Evolutionary conservation across 1,140 invertebrate genomes (phyloP).

Genomic region (Papilio aristodemus): DNA sequence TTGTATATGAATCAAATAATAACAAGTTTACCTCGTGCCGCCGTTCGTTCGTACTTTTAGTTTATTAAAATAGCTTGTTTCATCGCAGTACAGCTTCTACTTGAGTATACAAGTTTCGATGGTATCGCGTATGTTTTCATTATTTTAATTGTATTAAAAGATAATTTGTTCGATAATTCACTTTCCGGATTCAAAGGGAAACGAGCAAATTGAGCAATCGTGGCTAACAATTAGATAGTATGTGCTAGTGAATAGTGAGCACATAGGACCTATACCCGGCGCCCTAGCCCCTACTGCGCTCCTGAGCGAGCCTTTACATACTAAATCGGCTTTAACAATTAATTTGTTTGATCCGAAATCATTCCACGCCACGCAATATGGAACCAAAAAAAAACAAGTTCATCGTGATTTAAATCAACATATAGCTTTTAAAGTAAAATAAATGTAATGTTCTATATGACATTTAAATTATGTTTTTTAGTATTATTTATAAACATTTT

Average conservation of each 20-base stretch:
- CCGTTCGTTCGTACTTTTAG: slow-evolving; percentile 36
- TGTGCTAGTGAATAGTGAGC: slow-evolving; percentile 10
- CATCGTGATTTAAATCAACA: not conserved
- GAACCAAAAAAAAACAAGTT: slow-evolving; percentile 12
- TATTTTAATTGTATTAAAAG: slow-evolving; percentile 6
- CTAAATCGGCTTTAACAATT: not conserved
- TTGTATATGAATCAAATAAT: slow-evolving; percentile 44
- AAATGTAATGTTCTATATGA: too few relatives aligned
- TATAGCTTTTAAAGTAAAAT: too few relatives aligned
- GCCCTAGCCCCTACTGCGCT: slow-evolving; percentile 10
- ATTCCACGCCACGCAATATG: slow-evolving; percentile 2
- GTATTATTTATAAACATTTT: too few relatives aligned
- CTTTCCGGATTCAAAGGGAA: slow-evolving; percentile 8
- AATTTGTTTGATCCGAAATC: not conserved
- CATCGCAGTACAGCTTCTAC: slow-evolving; percentile 36
- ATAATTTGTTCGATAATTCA: slow-evolving; percentile 2
- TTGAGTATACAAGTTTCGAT: not conserved
- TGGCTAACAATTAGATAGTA: slow-evolving; percentile 8
- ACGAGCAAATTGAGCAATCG: slow-evolving; percentile 22
- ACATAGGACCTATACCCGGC: slow-evolving; percentile 20
- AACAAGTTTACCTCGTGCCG: slow-evolving; percentile 51
- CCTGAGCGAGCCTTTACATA: slow-evolving; percentile 4
- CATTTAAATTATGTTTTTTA: too few relatives aligned
- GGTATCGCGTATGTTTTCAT: not conserved
- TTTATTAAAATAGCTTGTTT: slow-evolving; percentile 43